Evolutionary conservation across 2,113 vertebrate genomes (phyloP).

Genomic region (Spea bombifrons): DNA sequence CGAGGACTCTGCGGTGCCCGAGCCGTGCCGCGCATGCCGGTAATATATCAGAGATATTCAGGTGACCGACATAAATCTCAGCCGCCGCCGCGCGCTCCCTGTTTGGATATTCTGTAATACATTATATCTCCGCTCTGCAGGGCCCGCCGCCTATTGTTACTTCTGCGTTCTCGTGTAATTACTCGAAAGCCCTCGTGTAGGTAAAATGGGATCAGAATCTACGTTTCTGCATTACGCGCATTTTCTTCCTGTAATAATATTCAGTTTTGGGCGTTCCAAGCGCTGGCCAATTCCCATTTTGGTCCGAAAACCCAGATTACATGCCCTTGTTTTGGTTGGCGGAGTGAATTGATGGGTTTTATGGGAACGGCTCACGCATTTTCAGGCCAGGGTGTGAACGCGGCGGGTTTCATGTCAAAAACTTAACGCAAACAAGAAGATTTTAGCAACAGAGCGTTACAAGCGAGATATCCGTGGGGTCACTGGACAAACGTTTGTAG

Average conservation of each 20-base stretch:
- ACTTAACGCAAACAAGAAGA: too few relatives aligned
- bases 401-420: too few relatives aligned
- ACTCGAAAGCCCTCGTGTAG: background rate
- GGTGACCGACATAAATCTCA: constrained; percentile 29
- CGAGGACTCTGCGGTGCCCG: background rate
- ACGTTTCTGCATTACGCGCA: constrained; percentile 9
- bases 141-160: constrained; percentile 7
- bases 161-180: constrained; percentile 18
- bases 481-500: too few relatives aligned
- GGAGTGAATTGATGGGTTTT: background rate
- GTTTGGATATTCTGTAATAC: constrained; percentile 2
- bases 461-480: too few relatives aligned
- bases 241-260: constrained; percentile 12
- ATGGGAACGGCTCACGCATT: too few relatives aligned
- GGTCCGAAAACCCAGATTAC: constrained; percentile 8
- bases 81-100: background rate
- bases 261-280: constrained; percentile 2
- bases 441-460: too few relatives aligned
- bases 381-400: too few relatives aligned
- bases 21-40: background rate
- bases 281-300: constrained; percentile 1
- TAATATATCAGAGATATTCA: constrained; percentile 14
- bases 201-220: constrained; percentile 10
- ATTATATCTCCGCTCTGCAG: background rate
- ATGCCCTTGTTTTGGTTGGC: constrained; percentile 3